Evolutionary conservation across 64 coral and sea anemone species (phyloP).

Genomic region (Montipora sp.): DNA sequence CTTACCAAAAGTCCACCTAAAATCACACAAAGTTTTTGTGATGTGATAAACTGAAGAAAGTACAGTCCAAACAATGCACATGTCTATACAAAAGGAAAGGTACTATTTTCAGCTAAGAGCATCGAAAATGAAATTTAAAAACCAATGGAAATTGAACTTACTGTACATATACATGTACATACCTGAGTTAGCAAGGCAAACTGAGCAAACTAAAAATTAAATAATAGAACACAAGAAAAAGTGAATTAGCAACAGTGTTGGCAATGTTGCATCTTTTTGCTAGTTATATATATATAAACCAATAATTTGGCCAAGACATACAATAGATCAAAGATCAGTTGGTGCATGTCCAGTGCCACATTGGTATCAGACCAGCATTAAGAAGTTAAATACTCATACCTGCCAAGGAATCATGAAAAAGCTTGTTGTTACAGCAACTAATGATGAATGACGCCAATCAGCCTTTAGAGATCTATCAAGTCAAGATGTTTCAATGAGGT

Average conservation of each 20-base stretch:
- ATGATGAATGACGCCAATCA: constrained; percentile 74
- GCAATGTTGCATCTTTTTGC: too few species aligned
- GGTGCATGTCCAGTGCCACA: too few species aligned
- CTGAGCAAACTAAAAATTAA: constrained; percentile 85
- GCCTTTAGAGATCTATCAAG: constrained; percentile 64
- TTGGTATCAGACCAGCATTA: neutral
- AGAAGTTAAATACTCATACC: constrained; percentile 3
- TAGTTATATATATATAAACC: too few species aligned
- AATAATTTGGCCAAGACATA: too few species aligned
- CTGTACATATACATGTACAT: neutral
- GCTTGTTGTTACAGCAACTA: constrained; percentile 76
- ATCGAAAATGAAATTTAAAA: too few species aligned
- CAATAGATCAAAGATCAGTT: too few species aligned
- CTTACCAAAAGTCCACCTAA: constrained; percentile 84
- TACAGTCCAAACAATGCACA: constrained; percentile 94
- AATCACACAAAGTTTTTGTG: constrained; percentile 70
- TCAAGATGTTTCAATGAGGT: neutral
- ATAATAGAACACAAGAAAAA: neutral
- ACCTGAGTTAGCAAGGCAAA: constrained; percentile 95
- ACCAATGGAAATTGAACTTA: too few species aligned
- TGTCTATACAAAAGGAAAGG: constrained; percentile 48
- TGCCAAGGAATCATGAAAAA: constrained; percentile 96
- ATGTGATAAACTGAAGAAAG: constrained; percentile 79
- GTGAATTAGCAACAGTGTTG: too few species aligned
- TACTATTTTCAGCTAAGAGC: too few species aligned